Base-by-base conservation (phyloP, 2,113 vertebrate genomes). In the Ginglymostoma cirratum region DNA sequence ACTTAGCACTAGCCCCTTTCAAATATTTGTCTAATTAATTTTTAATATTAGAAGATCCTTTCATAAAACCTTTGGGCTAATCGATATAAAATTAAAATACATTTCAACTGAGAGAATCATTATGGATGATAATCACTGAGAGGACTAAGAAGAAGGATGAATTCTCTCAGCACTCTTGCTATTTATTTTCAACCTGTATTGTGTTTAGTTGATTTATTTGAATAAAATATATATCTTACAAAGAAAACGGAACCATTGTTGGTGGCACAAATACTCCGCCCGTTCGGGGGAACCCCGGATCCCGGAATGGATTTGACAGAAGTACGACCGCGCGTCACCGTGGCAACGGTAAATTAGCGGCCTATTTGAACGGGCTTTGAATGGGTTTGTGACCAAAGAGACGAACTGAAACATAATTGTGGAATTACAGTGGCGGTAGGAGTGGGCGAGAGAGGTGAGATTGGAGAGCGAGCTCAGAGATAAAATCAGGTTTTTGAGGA, bases 361-460 rank as follows among this genome's bases (percentile, higher is more conserved):
- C 87, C 87, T 65, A 34, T 92, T 92, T 92, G 30, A 92, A 65
- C 30, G 30, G 87, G 87, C 87, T 92, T 90, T 14, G 24, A 87
- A 15, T 14, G 24, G 0, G 14, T 87, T 87, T 55, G 86, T 3
- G 30, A 14, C 14, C 0, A 27, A 19, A 65, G 55, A 65, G 55
- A 30, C 0, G 52, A 27, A 90, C 14, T 19, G 17, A 38, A 80
- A 7, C 30, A 38, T 19, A 38, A 17, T 3, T 0, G n/a, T 15
- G 14, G 2, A 19, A 1, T 5, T 38, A 19, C 15, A 38, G n/a
- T 14, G 27, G 21, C 5, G 69, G 24, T 19, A 15, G 78, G 78
- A 27, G 78, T 38, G 14, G 2, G 78, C 4, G n/a, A 55, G 27
- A 34, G 55, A 92, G 52, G 55, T 34, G 55, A 92, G 87, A 0